phyloP scores from a whole-genome alignment of 2,113 vertebrate genomes.

The Prochilodus magdalenae region DNA sequence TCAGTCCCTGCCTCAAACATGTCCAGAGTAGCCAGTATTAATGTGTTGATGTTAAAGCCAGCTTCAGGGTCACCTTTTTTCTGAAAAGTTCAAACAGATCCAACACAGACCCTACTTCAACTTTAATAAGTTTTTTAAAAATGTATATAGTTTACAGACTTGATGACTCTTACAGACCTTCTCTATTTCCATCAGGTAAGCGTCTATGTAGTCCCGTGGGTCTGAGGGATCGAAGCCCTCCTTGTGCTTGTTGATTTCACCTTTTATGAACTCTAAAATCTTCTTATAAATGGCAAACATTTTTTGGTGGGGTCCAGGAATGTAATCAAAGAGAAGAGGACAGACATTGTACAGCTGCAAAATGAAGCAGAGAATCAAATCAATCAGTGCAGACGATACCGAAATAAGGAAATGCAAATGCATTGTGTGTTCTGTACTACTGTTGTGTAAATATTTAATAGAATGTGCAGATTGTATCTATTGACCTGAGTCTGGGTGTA shows the following conservation, averaged over 20 bases:
- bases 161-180: slow-evolving; percentile 57
- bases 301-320: slow-evolving; percentile 66
- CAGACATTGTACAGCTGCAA: slow-evolving; percentile 68
- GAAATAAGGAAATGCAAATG: neutral
- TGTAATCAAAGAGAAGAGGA: slow-evolving; percentile 58
- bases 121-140: neutral
- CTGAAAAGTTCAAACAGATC: neutral
- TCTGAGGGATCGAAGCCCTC: slow-evolving; percentile 61
- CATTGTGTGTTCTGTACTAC: neutral
- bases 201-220: slow-evolving; percentile 70
- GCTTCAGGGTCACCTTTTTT: slow-evolving; percentile 10
- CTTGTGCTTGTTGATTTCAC: slow-evolving; percentile 56
- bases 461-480: neutral
- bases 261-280: slow-evolving; percentile 60
- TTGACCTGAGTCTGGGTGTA: slow-evolving; percentile 68
- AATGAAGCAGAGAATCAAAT: slow-evolving; percentile 2
- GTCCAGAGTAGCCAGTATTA: slow-evolving; percentile 58
- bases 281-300: slow-evolving; percentile 49
- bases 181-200: slow-evolving; percentile 64
- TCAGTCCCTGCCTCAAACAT: slow-evolving; percentile 78
- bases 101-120: too few species aligned
- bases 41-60: slow-evolving; percentile 67
- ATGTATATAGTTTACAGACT: neutral
- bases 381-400: neutral
- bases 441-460: neutral